These are phyloP conservation scores for Trachymyrmex cornetzi DNA, from an alignment of 1,140 invertebrate species.

Conservation along the genomic window DNA sequence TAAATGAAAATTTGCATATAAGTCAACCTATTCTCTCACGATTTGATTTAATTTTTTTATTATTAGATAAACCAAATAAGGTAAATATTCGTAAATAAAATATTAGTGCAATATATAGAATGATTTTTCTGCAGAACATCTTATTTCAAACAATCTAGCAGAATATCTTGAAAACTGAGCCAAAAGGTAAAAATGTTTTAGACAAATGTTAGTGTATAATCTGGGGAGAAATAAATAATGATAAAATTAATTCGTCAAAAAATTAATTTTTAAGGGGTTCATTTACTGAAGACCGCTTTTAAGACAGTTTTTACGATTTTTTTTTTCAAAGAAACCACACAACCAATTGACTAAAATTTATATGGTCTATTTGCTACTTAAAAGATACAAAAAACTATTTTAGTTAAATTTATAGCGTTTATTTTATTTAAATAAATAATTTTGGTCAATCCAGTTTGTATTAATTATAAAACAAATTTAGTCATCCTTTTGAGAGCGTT, in stretches of 20 bases:
- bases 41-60: slow-evolving; percentile 97
- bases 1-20: slow-evolving; percentile 96
- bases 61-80: slow-evolving; percentile 94
- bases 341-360: too few species aligned
- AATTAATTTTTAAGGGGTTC: too few species aligned
- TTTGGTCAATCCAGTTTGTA: too few species aligned
- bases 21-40: slow-evolving; percentile 94
- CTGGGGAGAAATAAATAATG: neutral
- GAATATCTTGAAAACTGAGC: neutral
- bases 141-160: neutral
- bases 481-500: too few species aligned
- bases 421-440: too few species aligned
- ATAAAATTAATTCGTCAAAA: neutral
- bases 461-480: too few species aligned
- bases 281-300: too few species aligned
- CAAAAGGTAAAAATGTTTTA: neutral
- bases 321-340: too few species aligned
- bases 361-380: too few species aligned
- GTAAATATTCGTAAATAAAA: slow-evolving; percentile 80
- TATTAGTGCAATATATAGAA: neutral
- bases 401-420: too few species aligned
- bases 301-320: too few species aligned
- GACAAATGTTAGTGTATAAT: neutral
- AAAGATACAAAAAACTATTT: too few species aligned
- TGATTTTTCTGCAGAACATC: neutral